Evolutionary conservation across 1,140 invertebrate species (phyloP).

Genomic region (Bombus ignitus): DNA sequence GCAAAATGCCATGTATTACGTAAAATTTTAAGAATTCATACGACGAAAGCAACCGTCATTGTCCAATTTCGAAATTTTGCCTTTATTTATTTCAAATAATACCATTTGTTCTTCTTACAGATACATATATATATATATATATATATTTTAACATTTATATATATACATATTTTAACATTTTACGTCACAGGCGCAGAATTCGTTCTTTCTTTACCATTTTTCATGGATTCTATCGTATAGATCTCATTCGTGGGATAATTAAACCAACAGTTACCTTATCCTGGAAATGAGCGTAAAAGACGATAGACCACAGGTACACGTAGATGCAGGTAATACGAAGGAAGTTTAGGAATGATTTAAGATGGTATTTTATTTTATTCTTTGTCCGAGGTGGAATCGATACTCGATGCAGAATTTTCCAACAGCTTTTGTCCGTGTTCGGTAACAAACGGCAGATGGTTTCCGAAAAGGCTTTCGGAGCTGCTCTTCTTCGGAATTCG

Average conservation of each 20-base stretch:
- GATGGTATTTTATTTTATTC: neutral
- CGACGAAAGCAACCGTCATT: neutral
- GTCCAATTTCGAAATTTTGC: neutral
- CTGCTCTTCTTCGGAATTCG: constrained; percentile 53
- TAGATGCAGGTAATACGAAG: neutral
- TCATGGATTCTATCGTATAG: too few relatives aligned
- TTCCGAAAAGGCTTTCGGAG: constrained; percentile 36
- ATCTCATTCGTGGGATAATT: too few relatives aligned
- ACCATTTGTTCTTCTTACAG: too few relatives aligned
- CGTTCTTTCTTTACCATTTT: too few relatives aligned
- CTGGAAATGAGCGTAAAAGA: too few relatives aligned
- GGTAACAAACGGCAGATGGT: constrained; percentile 24
- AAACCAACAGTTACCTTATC: too few relatives aligned
- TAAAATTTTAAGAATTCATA: neutral
- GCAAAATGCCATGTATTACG: neutral
- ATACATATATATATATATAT: too few relatives aligned
- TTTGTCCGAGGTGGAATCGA: neutral
- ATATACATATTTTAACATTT: too few relatives aligned
- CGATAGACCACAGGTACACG: too few relatives aligned
- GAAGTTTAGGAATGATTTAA: neutral
- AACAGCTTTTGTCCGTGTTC: neutral
- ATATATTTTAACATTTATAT: too few relatives aligned
- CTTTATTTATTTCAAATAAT: too few relatives aligned
- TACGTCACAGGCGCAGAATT: too few relatives aligned
- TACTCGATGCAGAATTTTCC: neutral